Conservation (phyloP, 1,140 invertebrate genomes). For the Sycophaga agraensis region DNA sequence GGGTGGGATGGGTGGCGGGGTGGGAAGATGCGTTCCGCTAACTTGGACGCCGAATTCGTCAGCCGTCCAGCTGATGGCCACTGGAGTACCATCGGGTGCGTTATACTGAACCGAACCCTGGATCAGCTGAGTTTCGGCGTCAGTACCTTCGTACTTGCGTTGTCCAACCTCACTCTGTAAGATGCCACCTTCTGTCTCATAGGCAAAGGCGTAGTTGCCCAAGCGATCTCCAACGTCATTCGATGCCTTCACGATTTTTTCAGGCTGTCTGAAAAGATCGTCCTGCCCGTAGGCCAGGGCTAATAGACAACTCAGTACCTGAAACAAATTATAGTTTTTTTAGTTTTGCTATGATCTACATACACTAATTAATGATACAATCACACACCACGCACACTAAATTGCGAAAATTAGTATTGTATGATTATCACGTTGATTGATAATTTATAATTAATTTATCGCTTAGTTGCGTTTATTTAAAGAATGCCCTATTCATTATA, state of each 20-base stretch:
- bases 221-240: slow-evolving; percentile 48
- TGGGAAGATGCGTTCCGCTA: slow-evolving; percentile 69
- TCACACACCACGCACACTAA: too few relatives aligned
- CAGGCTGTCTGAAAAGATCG: slow-evolving; percentile 46
- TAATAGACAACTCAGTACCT: slow-evolving; percentile 35
- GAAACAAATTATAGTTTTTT: too few relatives aligned
- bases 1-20: slow-evolving; percentile 74
- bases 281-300: slow-evolving; percentile 20
- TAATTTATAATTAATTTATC: too few relatives aligned
- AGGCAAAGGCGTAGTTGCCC: slow-evolving; percentile 51
- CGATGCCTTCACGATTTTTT: slow-evolving; percentile 46
- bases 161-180: slow-evolving; percentile 52
- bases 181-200: slow-evolving; percentile 60
- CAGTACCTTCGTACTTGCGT: slow-evolving; percentile 54
- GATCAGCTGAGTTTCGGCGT: slow-evolving; percentile 55
- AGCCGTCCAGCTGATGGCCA: slow-evolving; percentile 56
- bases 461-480: too few relatives aligned
- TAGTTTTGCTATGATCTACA: too few relatives aligned
- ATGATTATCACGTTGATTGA: too few relatives aligned
- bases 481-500: too few relatives aligned
- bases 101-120: slow-evolving; percentile 63
- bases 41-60: slow-evolving; percentile 59
- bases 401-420: background rate
- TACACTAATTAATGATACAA: too few relatives aligned
- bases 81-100: slow-evolving; percentile 59